Evolutionary conservation across 2,113 vertebrate genomes (phyloP).

Genomic region (Rostratula benghalensis): DNA sequence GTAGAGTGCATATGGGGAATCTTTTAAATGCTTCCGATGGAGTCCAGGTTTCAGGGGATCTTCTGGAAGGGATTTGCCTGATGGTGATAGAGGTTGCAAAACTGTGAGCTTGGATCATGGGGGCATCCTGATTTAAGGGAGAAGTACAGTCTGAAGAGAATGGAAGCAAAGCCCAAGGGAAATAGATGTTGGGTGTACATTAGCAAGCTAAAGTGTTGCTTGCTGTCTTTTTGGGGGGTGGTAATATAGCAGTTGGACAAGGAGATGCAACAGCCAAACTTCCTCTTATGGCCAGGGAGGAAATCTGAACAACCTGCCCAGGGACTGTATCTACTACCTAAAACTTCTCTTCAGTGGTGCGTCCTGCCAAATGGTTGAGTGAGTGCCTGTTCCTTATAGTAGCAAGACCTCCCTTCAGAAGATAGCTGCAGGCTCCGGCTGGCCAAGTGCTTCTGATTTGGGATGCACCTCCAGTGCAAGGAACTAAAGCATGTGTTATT

Average conservation of each 20-base stretch:
- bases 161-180: not conserved
- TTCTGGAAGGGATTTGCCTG: not conserved
- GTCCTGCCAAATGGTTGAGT: not conserved
- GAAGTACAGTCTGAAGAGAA: not conserved
- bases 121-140: not conserved
- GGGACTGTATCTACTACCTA: not conserved
- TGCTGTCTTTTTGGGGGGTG: not conserved
- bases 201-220: not conserved
- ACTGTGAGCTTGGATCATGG: not conserved
- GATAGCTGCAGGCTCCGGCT: not conserved
- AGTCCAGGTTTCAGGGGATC: not conserved
- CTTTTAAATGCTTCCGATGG: not conserved
- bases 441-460: not conserved
- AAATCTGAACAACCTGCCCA: not conserved
- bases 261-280: not conserved
- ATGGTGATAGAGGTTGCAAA: not conserved
- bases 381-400: not conserved
- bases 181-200: not conserved
- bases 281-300: rapidly evolving
- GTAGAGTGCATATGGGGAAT: not conserved
- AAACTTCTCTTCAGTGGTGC: not conserved
- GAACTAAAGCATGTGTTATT: not conserved
- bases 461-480: not conserved
- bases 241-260: not conserved
- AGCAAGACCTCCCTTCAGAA: not conserved